Evolutionary conservation across 2,888 invertebrate species (phyloP), one percentile per base, ranked within the genome.

Genomic region (Drosophila subquinaria): DNA sequence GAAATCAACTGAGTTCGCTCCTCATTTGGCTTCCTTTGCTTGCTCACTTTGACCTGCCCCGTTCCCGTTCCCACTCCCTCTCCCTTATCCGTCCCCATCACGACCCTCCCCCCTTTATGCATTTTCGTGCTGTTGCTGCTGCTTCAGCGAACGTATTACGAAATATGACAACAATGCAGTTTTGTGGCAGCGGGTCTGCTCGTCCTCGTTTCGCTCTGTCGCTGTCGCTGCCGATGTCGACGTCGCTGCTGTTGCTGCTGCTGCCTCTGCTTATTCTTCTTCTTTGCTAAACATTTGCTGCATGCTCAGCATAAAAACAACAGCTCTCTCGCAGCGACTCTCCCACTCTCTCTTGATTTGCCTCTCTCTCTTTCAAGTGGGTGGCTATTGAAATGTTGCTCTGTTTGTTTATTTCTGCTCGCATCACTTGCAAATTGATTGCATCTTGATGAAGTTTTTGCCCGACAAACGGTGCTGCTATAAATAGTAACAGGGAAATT

Each of bases 151-250:
- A 45, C 38, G 36, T 65, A 89, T 91, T 91, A 90, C 91, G 91
- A 91, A 91, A 91, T 88, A 91, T 90, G 90, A 89, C 90, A 91
- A 91, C 90, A 90, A 90, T 91, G 91, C 91, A 91, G 89, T 87
- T 82, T 90, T 76, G 71, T 64, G 67, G 63, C 65, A 72, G 63
- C 66, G 67, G 40, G 72, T 73, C 70, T 72, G 81, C 78, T 89
- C 90, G 90, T 90, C 90, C 90, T 90, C 90, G 90, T 90, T 90
- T 83, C 82, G 73, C 83, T 83, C 82, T 90, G 85, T 73, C 78
- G 82, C 63, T 13, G 50, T 20, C 47, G 65, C 30, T 75, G 78
- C 64, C 74, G 61, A 38, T 6, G 38, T 38, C 63, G 76, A 43
- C 42, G 43, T 6, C 20, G 43, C 43, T 43, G 43, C 20, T 43